Evolutionary conservation across 2,888 invertebrate species (phyloP), one percentile per base, ranked within the genome.

Genomic region (Chymomyza procnemis): DNA sequence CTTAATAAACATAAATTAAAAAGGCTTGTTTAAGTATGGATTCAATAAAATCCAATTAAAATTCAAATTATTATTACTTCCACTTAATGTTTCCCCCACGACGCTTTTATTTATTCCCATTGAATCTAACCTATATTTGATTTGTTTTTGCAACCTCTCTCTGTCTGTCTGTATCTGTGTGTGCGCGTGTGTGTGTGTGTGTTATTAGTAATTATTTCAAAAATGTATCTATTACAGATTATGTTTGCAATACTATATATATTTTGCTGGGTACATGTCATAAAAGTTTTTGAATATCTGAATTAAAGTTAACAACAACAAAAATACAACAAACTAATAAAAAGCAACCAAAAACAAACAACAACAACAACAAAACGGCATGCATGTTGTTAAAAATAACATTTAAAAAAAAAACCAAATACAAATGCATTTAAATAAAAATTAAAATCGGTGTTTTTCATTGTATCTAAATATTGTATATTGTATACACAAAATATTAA

Each of bases 221-320:
- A 59, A 41, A 60, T 46, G 50, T 61, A 52, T 72, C 62, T 67
- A 18, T 70, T 77, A 61, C 54, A 61, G 68, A 68, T 73, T 73
- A 73, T 68, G 58, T 68, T 57, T 73, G 16, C 21, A 64, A 61
- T 71, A 67, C 21, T 58, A 66, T 66, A 22, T 65, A 64, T 74
- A 64, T 71, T 69, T 80, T 81, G 76, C 80, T 86, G 86, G 86
- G 86, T 87, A 87, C 86, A 87, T 87, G 86, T 85, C 86, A 87
- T 85, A 73, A 74, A 69, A 59, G 66, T 74, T 74, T 54, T 68
- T 66, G 67, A 21, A 55, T 71, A 74, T 76, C 71, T 70, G 68
- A 79, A 77, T 61, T 55, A 50, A 52, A 73, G 73, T 66, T 61
- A 76, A 63, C 47, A 26, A 60, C 18, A 61, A 48, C 8, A 22